phyloP scores from a whole-genome alignment of 2,113 vertebrate genomes.

The Hemiprocne comata region DNA sequence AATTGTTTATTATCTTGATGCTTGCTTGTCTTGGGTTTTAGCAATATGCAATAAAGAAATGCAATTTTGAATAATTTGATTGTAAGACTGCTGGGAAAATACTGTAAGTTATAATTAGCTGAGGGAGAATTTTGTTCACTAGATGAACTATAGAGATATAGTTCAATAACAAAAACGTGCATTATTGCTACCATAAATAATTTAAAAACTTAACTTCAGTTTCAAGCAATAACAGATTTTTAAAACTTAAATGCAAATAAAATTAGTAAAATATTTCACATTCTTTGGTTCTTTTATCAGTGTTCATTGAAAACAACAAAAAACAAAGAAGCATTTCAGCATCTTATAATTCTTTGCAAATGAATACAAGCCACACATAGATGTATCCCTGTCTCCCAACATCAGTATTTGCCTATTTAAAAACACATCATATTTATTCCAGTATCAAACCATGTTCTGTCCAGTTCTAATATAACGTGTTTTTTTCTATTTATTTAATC shows the following conservation, averaged over 20 bases:
- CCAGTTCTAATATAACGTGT: slow-evolving; percentile 60
- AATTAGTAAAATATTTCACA: slow-evolving; percentile 64
- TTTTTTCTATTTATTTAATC: slow-evolving; percentile 69
- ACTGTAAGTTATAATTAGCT: slow-evolving; percentile 83
- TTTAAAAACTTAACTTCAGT: slow-evolving; percentile 78
- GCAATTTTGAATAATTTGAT: slow-evolving; percentile 90
- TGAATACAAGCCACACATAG: background rate
- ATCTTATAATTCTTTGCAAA: background rate
- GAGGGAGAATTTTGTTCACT: slow-evolving; percentile 76
- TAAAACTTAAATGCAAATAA: slow-evolving; percentile 72
- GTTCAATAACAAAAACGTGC: slow-evolving; percentile 76
- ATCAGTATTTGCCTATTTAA: background rate
- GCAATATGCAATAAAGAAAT: slow-evolving; percentile 88
- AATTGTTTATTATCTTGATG: slow-evolving; percentile 97
- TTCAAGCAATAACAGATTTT: slow-evolving; percentile 69
- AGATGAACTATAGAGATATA: slow-evolving; percentile 71
- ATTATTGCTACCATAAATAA: slow-evolving; percentile 82
- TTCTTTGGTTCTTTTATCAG: slow-evolving; percentile 21
- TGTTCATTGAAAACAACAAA: background rate
- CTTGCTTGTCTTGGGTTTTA: slow-evolving; percentile 88
- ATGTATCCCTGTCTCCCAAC: background rate
- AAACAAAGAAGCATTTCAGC: background rate
- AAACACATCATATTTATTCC: background rate
- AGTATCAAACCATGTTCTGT: background rate
- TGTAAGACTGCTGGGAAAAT: slow-evolving; percentile 86